These are phyloP conservation scores for Microcebus murinus DNA, from an alignment of 2,113 vertebrate genomes.

Conservation along the genomic window DNA sequence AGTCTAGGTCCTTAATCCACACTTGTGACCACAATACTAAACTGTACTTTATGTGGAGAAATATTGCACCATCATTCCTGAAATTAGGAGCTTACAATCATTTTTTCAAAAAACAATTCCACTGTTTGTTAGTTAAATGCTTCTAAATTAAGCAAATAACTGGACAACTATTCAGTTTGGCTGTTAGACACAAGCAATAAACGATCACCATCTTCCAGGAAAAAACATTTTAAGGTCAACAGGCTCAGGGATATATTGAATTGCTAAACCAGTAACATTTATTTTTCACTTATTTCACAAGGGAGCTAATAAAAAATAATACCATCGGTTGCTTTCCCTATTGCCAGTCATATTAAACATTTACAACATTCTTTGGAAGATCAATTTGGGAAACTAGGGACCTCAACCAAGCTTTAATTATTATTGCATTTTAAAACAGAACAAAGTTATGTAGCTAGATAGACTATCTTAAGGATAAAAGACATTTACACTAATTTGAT, in stretches of 20 bases:
- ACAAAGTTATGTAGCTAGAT: slow-evolving; percentile 49
- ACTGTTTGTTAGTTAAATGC: neutral
- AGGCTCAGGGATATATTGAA: neutral
- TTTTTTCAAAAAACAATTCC: neutral
- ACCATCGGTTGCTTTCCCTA: slow-evolving; percentile 20
- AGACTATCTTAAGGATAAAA: slow-evolving; percentile 52
- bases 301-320: slow-evolving; percentile 53
- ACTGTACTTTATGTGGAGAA: neutral
- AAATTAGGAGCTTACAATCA: neutral
- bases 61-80: neutral
- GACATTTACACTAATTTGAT: slow-evolving; percentile 70
- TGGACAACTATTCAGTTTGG: neutral
- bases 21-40: neutral
- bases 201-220: neutral
- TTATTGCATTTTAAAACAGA: slow-evolving; percentile 59
- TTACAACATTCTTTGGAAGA: slow-evolving; percentile 49
- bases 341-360: slow-evolving; percentile 51
- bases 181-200: neutral
- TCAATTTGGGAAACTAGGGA: slow-evolving; percentile 55
- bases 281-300: slow-evolving; percentile 50
- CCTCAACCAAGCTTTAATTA: slow-evolving; percentile 64
- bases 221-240: slow-evolving; percentile 21
- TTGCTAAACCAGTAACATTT: neutral
- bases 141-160: slow-evolving; percentile 45
- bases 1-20: neutral